Base-by-base conservation (phyloP, 2,113 vertebrate genomes). In the Rhadina sibilatrix region DNA sequence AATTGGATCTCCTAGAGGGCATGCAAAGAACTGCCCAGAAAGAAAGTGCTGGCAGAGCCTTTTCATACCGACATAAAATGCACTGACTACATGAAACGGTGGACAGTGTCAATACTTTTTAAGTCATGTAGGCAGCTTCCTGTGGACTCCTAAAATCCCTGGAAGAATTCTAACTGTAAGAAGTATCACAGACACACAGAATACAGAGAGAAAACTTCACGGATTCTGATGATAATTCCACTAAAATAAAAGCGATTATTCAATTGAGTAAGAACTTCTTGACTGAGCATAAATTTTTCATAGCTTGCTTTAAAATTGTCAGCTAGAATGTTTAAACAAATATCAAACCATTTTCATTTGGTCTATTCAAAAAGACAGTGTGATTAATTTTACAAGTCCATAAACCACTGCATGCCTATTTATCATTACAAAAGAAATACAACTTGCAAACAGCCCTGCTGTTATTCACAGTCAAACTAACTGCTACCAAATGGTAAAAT, bases 401-500 rank as follows among this genome's bases (percentile, higher is more conserved):
- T 50, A 88, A 92, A 75, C 15, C 35, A 90, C 33, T 20, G 31
- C 40, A 38, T 6, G 9, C 46, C 30, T 69, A 61, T 60, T 38
- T 59, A 56, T 47, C 63, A 74, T 56, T 64, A 49, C 56, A 35
- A 24, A 92, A 89, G 52, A 90, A 88, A 91, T 15, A 79, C 11
- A 69, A 53, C 52, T 81, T 77, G 60, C 27, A 17, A 93, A 83
- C 38, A 87, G 42, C 30, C 20, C 23, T 37, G n/a, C 30, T 63
- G 65, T 27, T 91, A 74, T 15, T 44, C 63, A 86, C 31, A 78
- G 52, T 33, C 64, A 37, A 90, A 69, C n/a, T 49, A 90, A 38
- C 60, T 64, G 49, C 64, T 94, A 84, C 47, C 57, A 83, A 81
- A 68, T 20, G 37, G 44, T n/a, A 90, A 90, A 87, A 78, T 27